Evolutionary conservation across 2,888 invertebrate species (phyloP).

Genomic region (Melinaea marsaeus): DNA sequence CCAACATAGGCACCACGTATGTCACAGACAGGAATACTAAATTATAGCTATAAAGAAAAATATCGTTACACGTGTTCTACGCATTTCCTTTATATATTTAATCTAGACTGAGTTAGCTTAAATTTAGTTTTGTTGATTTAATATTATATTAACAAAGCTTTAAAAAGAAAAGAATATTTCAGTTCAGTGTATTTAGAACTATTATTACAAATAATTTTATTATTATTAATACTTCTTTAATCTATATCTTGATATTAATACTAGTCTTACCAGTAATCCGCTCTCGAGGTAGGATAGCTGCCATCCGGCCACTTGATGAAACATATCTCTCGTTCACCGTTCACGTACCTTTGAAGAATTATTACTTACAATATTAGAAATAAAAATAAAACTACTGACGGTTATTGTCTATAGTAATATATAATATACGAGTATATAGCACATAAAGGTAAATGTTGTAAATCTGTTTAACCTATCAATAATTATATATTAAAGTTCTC

Average conservation of each 20-base stretch:
- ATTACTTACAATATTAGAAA: slow-evolving; percentile 9
- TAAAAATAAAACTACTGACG: not conserved
- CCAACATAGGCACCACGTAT: slow-evolving; percentile 89
- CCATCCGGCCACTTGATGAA: slow-evolving; percentile 81
- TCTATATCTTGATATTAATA: not conserved
- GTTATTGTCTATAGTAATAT: slow-evolving; percentile 1
- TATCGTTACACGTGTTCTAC: not conserved
- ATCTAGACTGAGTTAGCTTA: slow-evolving; percentile 1
- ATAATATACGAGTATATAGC: not conserved
- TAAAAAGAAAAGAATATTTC: no score
- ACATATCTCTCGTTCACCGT: slow-evolving; percentile 77
- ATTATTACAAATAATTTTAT: not conserved
- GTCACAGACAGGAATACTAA: slow-evolving; percentile 87
- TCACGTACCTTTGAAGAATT: slow-evolving; percentile 56
- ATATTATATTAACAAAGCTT: no score
- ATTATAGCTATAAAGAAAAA: slow-evolving; percentile 82
- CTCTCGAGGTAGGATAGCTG: slow-evolving; percentile 74
- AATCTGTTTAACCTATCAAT: no score
- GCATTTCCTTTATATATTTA: slow-evolving; percentile 1
- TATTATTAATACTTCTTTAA: not conserved
- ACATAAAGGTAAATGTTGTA: no score
- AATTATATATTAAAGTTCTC: no score
- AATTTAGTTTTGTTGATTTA: not conserved
- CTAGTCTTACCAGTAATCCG: slow-evolving; percentile 79
- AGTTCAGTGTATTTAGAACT: no score